Base-by-base conservation (phyloP, 2,888 invertebrate genomes). In the Metalampra italica region DNA sequence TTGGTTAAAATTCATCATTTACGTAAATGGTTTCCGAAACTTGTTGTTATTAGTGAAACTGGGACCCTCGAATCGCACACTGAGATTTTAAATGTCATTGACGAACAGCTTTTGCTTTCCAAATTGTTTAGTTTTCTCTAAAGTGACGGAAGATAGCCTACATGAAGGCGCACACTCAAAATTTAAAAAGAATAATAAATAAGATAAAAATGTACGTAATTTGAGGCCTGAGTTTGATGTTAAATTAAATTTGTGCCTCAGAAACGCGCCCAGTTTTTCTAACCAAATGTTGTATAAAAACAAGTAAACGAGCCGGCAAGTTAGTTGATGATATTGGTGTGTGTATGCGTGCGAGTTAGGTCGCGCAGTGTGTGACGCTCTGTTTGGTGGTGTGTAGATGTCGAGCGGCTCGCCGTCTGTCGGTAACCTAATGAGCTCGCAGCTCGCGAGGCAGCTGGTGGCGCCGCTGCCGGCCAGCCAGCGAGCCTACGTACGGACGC, bases 361-460 rank as follows among this genome's bases (percentile, higher is more conserved):
- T 12, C 15, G 45, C 42, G 30, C 37, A 40, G 46, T 47, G 51
- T 45, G 66, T 64, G 64, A 66, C 68, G 57, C 63, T 76, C 57
- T 76, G 74, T 76, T 75, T 68, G 65, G 70, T 66, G 68, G 65
- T 76, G 75, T 81, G 77, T 85, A 84, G 85, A 82, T 85, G 75
- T 74, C 76, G 68, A 73, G 75, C 64, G 68, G 66, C 64, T 70
- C 60, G 71, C 47, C 51, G 48, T 48, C 51, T 43, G 51, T 71
- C 66, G 73, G 78, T 76, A 84, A 74, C 77, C 82, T 91, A 82
- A 83, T 91, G 90, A 87, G 85, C 81, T 91, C 91, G 82, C 91
- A 91, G 83, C 90, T 91, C 73, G 91, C 91, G 71, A 89, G 91
- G 59, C 91, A 91, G 81, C 89, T 91, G 78, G 90, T 91, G 71